Evolutionary conservation across 2,113 vertebrate species (phyloP).

Genomic region (Rhegmatorhina hoffmannsi): DNA sequence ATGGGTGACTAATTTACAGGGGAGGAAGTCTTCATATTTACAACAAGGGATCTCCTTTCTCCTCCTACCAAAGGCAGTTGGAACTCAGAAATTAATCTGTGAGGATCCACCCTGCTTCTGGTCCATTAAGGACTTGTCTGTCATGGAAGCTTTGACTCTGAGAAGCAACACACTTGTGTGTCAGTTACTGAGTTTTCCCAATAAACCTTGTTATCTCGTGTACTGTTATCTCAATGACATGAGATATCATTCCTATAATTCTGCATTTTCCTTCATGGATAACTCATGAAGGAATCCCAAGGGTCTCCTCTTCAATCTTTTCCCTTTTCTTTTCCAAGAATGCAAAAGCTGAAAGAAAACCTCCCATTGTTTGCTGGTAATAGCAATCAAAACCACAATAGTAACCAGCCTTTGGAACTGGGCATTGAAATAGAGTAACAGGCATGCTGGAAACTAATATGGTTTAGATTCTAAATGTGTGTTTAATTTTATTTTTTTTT

Average conservation of each 20-base stretch:
- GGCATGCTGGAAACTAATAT: slow-evolving; percentile 8
- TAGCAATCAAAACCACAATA: slow-evolving; percentile 27
- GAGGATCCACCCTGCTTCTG: background rate
- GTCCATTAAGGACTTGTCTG: background rate
- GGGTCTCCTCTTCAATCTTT: background rate
- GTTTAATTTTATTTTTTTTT: background rate
- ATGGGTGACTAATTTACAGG: background rate
- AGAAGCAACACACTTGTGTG: background rate
- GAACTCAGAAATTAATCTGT: background rate
- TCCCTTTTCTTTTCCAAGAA: slow-evolving; percentile 17
- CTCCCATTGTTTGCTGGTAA: slow-evolving; percentile 16
- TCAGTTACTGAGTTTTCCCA: background rate
- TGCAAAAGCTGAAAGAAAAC: background rate
- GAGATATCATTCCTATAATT: background rate
- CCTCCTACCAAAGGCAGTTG: background rate
- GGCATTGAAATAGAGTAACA: background rate
- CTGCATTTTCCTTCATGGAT: background rate
- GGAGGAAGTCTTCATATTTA: background rate
- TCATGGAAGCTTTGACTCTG: background rate
- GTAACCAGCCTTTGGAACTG: slow-evolving; percentile 40
- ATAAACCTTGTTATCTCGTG: background rate
- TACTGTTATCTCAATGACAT: background rate
- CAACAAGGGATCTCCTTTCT: background rate
- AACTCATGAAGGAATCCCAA: background rate
- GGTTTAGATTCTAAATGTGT: slow-evolving; percentile 8